Percentiles rank a stretch among this genome's conserved stretches.
phyloP scores from a whole-genome alignment of 2,888 invertebrate genomes.

The Agapostemon virescens region DNA sequence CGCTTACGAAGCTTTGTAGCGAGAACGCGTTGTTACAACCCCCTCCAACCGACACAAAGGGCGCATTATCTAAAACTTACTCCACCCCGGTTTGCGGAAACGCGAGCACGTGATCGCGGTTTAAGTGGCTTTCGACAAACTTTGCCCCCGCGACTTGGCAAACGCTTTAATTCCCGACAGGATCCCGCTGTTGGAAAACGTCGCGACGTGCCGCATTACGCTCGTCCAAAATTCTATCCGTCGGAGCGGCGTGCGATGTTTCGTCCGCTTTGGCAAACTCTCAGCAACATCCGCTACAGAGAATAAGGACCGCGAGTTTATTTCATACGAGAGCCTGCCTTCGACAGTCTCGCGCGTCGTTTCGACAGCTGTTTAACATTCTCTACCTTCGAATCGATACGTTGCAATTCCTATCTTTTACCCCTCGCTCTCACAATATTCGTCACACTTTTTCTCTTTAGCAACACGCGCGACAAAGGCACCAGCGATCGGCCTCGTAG shows the following conservation, averaged over 20 bases:
- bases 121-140: conserved; percentile 52
- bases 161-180: conserved; percentile 35
- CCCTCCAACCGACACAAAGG: conserved; percentile 34
- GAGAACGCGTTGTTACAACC: conserved; percentile 41
- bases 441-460: too few relatives aligned
- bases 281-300: background rate
- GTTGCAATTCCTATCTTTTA: too few relatives aligned
- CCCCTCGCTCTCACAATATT: too few relatives aligned
- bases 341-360: background rate
- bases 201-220: background rate
- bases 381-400: too few relatives aligned
- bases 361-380: background rate
- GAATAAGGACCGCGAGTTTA: background rate
- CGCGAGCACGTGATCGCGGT: conserved; percentile 38
- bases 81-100: conserved; percentile 25
- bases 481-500: too few relatives aligned
- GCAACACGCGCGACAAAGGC: too few relatives aligned
- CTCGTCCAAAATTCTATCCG: conserved; percentile 3
- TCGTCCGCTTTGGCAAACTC: background rate
- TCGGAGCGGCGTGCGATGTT: background rate
- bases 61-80: conserved; percentile 51
- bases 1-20: conserved; percentile 39
- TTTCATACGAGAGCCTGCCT: background rate
- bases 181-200: conserved; percentile 1
- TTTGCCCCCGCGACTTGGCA: conserved; percentile 16